Evolutionary conservation across 2,888 invertebrate species (phyloP), one percentile per base, ranked within the genome.

Genomic region (Ectemnius cavifrons): DNA sequence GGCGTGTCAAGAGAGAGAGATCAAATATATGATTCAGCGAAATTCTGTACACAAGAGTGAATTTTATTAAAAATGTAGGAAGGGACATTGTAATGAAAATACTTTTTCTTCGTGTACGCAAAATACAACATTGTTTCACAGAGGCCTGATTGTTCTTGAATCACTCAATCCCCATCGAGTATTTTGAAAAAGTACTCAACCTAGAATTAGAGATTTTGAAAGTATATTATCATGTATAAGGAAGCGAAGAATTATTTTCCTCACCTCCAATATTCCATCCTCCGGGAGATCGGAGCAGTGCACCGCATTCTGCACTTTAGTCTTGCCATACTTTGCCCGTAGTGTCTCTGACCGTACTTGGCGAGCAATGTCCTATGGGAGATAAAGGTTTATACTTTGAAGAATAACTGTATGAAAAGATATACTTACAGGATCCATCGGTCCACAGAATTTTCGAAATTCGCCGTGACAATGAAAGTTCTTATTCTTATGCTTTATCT

Each of bases 261-360:
- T 88, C 82, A 93, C 92, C 93, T 98, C 98, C 67, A 97, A 91
- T 28, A 94, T 88, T 0, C 96, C 96, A 91, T 98, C 98, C 89
- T 98, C 97, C 0, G 95, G 94, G 70, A 98, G 92, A 92, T 98
- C 98, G 23, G 98, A 98, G 89, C 98, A 98, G 90, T 98, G 98
- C 6, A 98, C 92, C 4, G 96, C 98, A 91, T 98, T 98, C 87
- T 95, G 93, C 23, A 97, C 94, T 91, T 96, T 97, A 57, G 94
- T 95, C 57, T 93, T 93, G 0, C 98, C 98, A 91, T 95, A 96
- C 86, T 94, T 94, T 0, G 98, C 97, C 84, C 98, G 92, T 57
- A 98, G 89, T 0, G 97, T 96, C 80, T 95, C 92, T 0, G 98
- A 97, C 16, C 97, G 93, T 66, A 98, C 92, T 80, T 97, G 94